Percentiles rank a stretch among this genome's conserved stretches.
phyloP scores from a whole-genome alignment of 2,113 vertebrate genomes.

The Ammodytes dubius region DNA sequence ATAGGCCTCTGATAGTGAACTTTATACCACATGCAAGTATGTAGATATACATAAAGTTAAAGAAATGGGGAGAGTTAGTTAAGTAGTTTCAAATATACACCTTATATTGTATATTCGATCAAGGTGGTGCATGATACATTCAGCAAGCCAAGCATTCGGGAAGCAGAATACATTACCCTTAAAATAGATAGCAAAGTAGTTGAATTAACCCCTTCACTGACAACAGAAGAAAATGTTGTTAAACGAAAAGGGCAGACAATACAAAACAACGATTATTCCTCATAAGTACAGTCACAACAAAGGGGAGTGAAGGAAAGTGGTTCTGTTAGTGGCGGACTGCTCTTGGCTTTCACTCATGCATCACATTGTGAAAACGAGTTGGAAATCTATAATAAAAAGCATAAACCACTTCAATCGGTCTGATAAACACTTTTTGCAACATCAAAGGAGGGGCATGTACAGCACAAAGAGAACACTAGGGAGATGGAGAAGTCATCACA shows the following conservation, averaged over 20 bases:
- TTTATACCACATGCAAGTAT: conserved; percentile 61
- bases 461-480: conserved; percentile 27
- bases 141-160: conserved; percentile 81
- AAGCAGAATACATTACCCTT: conserved; percentile 85
- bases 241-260: conserved; percentile 79
- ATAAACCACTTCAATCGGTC: conserved; percentile 28
- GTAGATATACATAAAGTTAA: conserved; percentile 49
- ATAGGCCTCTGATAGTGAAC: conserved; percentile 37
- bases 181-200: conserved; percentile 79
- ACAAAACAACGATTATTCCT: conserved; percentile 78
- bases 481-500: conserved; percentile 28
- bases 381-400: conserved; percentile 31
- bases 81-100: conserved; percentile 79
- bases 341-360: conserved; percentile 32
- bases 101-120: conserved; percentile 78
- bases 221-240: conserved; percentile 80
- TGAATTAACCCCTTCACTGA: conserved; percentile 81
- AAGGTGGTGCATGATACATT: conserved; percentile 71
- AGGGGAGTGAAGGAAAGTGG: conserved; percentile 50
- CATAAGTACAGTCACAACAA: conserved; percentile 52
- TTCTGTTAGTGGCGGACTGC: conserved; percentile 54
- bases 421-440: conserved; percentile 35
- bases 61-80: conserved; percentile 44
- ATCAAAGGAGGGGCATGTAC: conserved; percentile 18
- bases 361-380: conserved; percentile 35